phyloP scores from a whole-genome alignment of 2,888 invertebrate genomes.

The Aleiodes testaceus region DNA sequence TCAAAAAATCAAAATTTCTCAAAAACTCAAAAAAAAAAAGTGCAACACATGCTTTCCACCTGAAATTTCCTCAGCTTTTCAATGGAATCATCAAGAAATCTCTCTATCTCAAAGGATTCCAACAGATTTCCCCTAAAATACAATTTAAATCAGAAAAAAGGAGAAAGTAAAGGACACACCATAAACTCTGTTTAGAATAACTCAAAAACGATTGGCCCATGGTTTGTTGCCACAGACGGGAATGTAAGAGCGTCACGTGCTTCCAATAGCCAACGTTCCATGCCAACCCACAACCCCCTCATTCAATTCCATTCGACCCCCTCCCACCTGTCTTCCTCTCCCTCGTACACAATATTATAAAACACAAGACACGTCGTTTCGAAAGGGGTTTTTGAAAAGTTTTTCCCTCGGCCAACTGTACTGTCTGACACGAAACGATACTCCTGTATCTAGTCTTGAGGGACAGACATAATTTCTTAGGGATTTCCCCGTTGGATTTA shows the following conservation, averaged over 20 bases:
- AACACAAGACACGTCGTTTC: conserved; percentile 47
- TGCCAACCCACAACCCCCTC: conserved; percentile 44
- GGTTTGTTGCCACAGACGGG: conserved; percentile 40
- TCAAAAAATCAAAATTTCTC: neutral
- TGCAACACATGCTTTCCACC: no score
- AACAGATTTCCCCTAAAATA: conserved; percentile 37
- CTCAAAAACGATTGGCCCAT: conserved; percentile 67
- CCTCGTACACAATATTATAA: conserved; percentile 20
- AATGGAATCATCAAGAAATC: neutral
- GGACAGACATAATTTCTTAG: conserved; percentile 42
- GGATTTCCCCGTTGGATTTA: conserved; percentile 51
- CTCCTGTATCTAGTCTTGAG: conserved; percentile 22
- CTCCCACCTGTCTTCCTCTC: conserved; percentile 38
- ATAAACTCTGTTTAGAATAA: conserved; percentile 65
- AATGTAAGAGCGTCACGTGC: conserved; percentile 64
- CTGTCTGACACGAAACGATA: conserved; percentile 39
- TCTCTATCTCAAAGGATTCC: conserved; percentile 42
- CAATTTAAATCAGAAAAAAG: conserved; percentile 41
- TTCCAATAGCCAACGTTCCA: conserved; percentile 63
- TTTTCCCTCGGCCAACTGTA: conserved; percentile 16
- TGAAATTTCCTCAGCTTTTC: no score
- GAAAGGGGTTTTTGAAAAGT: conserved; percentile 33
- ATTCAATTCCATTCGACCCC: conserved; percentile 59
- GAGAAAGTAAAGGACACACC: conserved; percentile 40
- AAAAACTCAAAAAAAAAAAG: neutral